Conservation (phyloP, 2,113 vertebrate genomes). For the Phoxinus phoxinus region DNA sequence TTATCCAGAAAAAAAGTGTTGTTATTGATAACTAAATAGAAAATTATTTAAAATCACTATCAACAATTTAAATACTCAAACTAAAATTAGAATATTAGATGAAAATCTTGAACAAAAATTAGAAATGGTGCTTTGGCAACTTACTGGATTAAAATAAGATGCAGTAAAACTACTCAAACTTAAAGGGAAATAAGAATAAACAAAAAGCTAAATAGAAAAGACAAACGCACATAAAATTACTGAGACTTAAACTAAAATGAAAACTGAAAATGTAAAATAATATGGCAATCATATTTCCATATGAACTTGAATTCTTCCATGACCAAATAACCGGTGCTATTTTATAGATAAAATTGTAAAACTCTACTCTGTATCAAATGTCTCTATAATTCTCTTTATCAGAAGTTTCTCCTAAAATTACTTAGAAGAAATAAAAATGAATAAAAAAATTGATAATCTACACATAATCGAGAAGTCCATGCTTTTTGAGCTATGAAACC, state of each 20-base stretch:
- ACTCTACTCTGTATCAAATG: not conserved
- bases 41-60: not conserved
- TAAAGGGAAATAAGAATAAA: not conserved
- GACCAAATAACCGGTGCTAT: not conserved
- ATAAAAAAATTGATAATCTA: not conserved
- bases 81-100: too few relatives aligned
- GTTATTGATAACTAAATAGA: not conserved
- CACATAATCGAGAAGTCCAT: not conserved
- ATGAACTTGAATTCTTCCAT: not conserved
- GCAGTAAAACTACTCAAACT: not conserved
- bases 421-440: not conserved
- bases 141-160: too few relatives aligned
- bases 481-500: not conserved
- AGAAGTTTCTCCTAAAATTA: not conserved
- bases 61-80: too few relatives aligned
- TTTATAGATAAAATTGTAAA: not conserved
- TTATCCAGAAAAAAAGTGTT: not conserved
- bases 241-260: not conserved
- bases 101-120: too few relatives aligned
- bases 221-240: not conserved
- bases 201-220: not conserved
- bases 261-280: not conserved
- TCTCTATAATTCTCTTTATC: not conserved
- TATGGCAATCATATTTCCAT: not conserved
- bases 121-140: too few relatives aligned